These are phyloP conservation scores for Phytoseiulus persimilis DNA, from an alignment of 2,888 invertebrate genomes.

Conservation along the genomic window DNA sequence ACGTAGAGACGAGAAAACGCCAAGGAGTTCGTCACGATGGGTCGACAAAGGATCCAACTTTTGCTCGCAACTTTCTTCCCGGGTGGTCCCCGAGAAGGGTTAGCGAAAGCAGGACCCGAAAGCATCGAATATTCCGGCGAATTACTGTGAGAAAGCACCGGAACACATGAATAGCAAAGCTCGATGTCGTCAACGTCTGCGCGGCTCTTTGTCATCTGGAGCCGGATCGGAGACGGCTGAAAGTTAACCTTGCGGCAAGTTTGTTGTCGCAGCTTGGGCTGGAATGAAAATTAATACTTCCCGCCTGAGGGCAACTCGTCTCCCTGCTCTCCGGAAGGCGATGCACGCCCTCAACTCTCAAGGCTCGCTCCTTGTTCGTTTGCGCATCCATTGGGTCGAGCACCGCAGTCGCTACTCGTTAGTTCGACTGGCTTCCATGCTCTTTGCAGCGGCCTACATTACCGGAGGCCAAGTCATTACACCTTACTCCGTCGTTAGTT, in stretches of 20 bases:
- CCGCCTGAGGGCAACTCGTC: background rate
- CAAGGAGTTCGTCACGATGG: background rate
- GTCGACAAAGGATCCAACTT: background rate
- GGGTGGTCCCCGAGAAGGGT: no score
- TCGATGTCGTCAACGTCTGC: no score
- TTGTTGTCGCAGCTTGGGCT: background rate
- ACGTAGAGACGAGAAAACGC: background rate
- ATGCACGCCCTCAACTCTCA: background rate
- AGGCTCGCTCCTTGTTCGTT: background rate
- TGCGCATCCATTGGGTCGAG: background rate
- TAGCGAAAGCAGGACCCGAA: no score
- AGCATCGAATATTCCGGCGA: no score
- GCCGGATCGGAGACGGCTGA: no score
- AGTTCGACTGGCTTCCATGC: no score
- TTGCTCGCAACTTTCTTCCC: background rate
- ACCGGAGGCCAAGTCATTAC: background rate
- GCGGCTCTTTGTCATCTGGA: no score
- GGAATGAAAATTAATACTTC: background rate
- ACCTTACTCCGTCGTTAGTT: no score
- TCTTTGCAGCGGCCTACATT: background rate
- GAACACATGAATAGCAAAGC: no score
- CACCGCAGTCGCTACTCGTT: no score
- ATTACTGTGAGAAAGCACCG: no score
- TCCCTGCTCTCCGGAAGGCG: background rate
- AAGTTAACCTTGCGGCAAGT: background rate